Base-by-base conservation (phyloP, 2,888 invertebrate genomes). In the Onthophagus sagittarius region DNA sequence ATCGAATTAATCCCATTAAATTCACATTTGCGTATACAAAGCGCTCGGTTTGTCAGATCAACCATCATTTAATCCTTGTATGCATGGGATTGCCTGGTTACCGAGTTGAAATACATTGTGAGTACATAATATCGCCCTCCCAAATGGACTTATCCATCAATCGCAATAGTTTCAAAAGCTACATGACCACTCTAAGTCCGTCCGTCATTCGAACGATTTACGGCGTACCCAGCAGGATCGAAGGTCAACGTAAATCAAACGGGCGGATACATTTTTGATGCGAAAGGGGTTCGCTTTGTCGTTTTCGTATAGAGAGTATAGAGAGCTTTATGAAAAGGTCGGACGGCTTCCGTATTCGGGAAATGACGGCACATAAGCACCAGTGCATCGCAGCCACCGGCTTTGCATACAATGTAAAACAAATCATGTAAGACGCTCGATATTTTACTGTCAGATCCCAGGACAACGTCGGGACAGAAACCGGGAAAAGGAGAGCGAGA, bases 391-490 rank as follows among this genome's bases (percentile, higher is more conserved):
- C 39, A 33, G 39, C 23, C 62, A 70, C 15, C 70, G 63, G 71
- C 63, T 73, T 73, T 73, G 63, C 73, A 73, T 71, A 73, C 71
- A 73, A 73, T 73, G 71, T 33, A 67, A 73, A 73, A 71, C 73
- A 69, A 73, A 71, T 73, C 73, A 73, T 73, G 62, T 62, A 70
- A 65, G 65, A 33, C 71, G 65, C 71, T 71, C 73, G 39, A 73
- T 71, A 71, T 71, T 71, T 73, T 65, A 63, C 73, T 69, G 71
- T 73, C 73, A 69, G 69, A 62, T 62, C 63, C 62, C 69, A 33
- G 53, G 62, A 33, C 14, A 69, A 72, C 67, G 62, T 11, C 39
- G 11, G 39, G 62, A 23, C 13, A 69, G 15, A 62, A 31, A 23
- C 53, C 31, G 63, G 31, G n/a, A 71, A 23, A 71, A 62, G 15